Evolutionary conservation across 2,797 vertebrate genomes (phyloP), one percentile per base, ranked within the genome.

Genomic region (Enoplosus armatus): DNA sequence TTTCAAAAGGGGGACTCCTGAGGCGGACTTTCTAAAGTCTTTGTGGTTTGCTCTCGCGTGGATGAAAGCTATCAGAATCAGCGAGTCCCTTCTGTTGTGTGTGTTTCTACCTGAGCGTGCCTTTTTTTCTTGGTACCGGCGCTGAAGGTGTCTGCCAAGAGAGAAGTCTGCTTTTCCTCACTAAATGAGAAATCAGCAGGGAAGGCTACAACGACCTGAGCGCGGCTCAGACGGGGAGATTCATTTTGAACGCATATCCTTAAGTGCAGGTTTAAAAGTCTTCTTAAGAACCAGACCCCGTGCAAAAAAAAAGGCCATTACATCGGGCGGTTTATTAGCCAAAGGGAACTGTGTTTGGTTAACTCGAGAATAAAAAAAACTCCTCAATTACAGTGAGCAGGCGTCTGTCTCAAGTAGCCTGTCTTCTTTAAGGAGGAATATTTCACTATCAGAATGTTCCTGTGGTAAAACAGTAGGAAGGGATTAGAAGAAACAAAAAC

Each of bases 381-480:
- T 31, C 16, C 54, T 85, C 76, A 83, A 87, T 89, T 93, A 87
- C n/a, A n/a, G n/a, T n/a, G n/a, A 50, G 51, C 82, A 79, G 87
- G 86, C 87, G 85, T 91, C 91, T 94, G 90, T 89, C 89, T 93
- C 77, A 82, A 78, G 81, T 68, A 67, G 72, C 58, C 80, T 72
- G 79, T 75, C 81, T 86, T 77, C n/a, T 82, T 76, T 77, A 59
- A 84, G 85, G 74, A 84, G 84, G 81, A 89, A 87, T 89, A 85
- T 80, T 88, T 85, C 83, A 76, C 82, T 80, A 89, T 91, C 91
- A 72, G 63, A 86, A 82, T 75, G 89, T 85, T 89, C 80, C 86
- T 85, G 90, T 79, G 88, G 87, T 90, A 80, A 93, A 93, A 93
- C 91, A 86, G 92, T 87, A 85, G 91, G 90, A 90, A 86, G 78